phyloP scores from a whole-genome alignment of 2,888 invertebrate genomes.

The Mellilla xanthometata region DNA sequence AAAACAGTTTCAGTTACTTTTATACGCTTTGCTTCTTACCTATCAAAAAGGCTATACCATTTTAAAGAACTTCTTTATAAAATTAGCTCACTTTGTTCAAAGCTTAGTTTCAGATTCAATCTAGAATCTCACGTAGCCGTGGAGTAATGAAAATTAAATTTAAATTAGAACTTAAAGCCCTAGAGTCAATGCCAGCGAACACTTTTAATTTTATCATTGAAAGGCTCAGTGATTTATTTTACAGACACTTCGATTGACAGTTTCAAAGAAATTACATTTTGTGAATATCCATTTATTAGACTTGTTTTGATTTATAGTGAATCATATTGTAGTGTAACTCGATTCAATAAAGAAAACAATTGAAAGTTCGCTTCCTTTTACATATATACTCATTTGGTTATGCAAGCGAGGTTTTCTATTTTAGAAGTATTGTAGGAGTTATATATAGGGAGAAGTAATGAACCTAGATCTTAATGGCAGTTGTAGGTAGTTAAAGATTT shows the following conservation, averaged over 20 bases:
- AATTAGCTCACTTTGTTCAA: constrained; percentile 15
- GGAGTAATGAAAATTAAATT: constrained; percentile 15
- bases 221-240: constrained; percentile 16
- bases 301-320: background rate
- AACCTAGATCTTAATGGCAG: no score
- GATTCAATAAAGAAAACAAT: background rate
- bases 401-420: no score
- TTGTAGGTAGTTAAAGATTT: no score
- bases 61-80: background rate
- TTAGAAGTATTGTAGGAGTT: no score
- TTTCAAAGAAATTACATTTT: constrained; percentile 13
- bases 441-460: no score
- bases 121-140: constrained; percentile 3
- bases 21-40: no score
- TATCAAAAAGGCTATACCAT: no score
- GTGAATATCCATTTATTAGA: constrained; percentile 1
- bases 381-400: no score
- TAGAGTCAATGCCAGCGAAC: background rate
- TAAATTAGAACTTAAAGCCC: constrained; percentile 12
- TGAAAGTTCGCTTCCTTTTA: no score
- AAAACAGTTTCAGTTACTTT: no score
- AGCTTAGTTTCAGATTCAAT: constrained; percentile 16
- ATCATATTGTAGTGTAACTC: background rate
- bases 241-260: constrained; percentile 18
- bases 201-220: constrained; percentile 20